Evolutionary conservation across 23 tunicate species (phyloP).

Genomic region (Trididemnum miniatum): DNA sequence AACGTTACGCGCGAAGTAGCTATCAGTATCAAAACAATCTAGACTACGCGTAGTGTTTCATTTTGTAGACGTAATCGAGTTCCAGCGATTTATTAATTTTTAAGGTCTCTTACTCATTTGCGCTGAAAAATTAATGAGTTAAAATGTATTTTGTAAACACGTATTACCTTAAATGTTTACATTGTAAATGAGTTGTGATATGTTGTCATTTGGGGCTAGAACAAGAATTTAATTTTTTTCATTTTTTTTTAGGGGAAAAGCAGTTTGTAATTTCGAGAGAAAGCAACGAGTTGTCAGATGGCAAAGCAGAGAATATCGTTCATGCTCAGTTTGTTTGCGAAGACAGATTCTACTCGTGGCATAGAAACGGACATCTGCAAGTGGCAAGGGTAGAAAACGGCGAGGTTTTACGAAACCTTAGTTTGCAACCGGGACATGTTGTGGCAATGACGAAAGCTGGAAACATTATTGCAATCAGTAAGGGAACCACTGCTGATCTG

Average conservation of each 20-base stretch:
- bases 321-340: neutral
- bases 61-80: too few species aligned
- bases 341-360: neutral
- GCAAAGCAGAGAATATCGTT: neutral
- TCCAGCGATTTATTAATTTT: too few species aligned
- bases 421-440: neutral
- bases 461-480: conserved; percentile 7
- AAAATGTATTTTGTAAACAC: too few species aligned
- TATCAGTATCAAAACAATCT: too few species aligned
- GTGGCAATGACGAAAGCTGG: conserved; percentile 2
- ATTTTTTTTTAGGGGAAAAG: neutral
- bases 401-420: neutral
- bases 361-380: neutral
- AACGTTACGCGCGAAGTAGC: too few species aligned
- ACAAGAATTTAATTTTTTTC: neutral
- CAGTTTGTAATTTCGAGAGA: neutral
- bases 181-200: too few species aligned
- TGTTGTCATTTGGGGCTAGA: too few species aligned
- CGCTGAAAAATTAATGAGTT: too few species aligned
- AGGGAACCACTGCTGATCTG: conserved; percentile 12
- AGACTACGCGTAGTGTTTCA: too few species aligned
- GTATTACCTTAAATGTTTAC: too few species aligned
- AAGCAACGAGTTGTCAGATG: neutral
- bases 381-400: neutral
- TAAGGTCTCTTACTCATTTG: too few species aligned